Conservation (phyloP, 2,113 vertebrate species). For the Podarcis raffonei region DNA sequence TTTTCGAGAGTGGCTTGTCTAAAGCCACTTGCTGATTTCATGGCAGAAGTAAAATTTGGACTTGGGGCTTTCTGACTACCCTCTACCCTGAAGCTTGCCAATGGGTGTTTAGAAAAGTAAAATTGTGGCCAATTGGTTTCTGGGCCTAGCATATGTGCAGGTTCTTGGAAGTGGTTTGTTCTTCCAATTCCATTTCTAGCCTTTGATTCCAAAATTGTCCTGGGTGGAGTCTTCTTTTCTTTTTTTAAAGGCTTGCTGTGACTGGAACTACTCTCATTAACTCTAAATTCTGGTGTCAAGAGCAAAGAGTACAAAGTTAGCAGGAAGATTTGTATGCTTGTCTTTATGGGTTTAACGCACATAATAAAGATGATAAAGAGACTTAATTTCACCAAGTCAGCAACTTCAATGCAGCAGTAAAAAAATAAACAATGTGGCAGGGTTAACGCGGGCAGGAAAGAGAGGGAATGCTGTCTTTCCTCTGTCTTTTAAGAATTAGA, state of each 20-base stretch:
- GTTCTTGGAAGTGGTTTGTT: background rate
- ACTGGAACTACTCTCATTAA: background rate
- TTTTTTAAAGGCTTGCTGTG: background rate
- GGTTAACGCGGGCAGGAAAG: background rate
- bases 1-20: background rate
- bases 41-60: background rate
- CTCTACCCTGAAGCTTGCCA: too few species aligned
- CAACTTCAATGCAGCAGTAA: background rate
- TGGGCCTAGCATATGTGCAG: background rate
- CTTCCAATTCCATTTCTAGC: background rate
- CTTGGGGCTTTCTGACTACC: background rate
- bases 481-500: background rate
- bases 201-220: background rate
- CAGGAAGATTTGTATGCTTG: conserved; percentile 8
- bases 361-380: background rate
- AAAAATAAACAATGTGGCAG: conserved; percentile 1
- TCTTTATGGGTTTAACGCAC: background rate
- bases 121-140: background rate
- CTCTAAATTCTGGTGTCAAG: background rate
- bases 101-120: background rate
- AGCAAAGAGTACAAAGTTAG: background rate
- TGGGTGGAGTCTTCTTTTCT: background rate
- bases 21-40: too few species aligned
- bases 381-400: conserved; percentile 24
- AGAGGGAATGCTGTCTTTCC: background rate